Conservation (phyloP, 2,888 invertebrate genomes). For the Clusia tigrina region DNA sequence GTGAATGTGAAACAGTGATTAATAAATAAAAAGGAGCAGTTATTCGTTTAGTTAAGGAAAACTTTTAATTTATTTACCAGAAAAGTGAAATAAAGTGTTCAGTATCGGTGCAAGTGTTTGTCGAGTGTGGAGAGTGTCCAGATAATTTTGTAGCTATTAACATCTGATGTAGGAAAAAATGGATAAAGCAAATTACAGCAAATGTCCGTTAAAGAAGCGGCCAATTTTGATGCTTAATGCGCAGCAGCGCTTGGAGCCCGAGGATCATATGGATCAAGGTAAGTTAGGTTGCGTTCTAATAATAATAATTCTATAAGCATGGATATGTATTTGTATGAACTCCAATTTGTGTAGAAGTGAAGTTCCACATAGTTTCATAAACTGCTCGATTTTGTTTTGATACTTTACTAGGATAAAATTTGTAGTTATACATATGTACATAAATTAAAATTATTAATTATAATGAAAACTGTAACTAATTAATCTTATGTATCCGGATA, state of each 20-base stretch:
- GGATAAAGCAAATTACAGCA: constrained; percentile 62
- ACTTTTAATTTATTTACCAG: constrained; percentile 3
- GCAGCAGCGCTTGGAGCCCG: constrained; percentile 30
- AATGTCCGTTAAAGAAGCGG: constrained; percentile 62
- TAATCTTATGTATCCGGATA: no score
- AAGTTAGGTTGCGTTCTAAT: no score
- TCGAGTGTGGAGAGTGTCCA: neutral
- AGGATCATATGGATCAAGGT: constrained; percentile 50
- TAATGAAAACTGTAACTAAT: no score
- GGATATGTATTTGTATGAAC: no score
- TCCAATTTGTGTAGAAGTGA: neutral
- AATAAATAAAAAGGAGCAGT: neutral
- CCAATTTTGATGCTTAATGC: constrained; percentile 49
- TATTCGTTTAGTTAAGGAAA: neutral
- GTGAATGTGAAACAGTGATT: constrained; percentile 5
- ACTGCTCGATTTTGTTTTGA: no score
- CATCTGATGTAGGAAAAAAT: constrained; percentile 31
- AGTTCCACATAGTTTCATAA: neutral
- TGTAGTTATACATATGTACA: no score
- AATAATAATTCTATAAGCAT: no score
- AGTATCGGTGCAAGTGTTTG: neutral
- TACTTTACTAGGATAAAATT: constrained; percentile 1
- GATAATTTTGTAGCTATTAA: neutral
- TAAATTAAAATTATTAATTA: no score
- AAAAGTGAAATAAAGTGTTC: constrained; percentile 14